Conservation (phyloP, 2,797 vertebrate genomes). For the Peromyscus eremicus region DNA sequence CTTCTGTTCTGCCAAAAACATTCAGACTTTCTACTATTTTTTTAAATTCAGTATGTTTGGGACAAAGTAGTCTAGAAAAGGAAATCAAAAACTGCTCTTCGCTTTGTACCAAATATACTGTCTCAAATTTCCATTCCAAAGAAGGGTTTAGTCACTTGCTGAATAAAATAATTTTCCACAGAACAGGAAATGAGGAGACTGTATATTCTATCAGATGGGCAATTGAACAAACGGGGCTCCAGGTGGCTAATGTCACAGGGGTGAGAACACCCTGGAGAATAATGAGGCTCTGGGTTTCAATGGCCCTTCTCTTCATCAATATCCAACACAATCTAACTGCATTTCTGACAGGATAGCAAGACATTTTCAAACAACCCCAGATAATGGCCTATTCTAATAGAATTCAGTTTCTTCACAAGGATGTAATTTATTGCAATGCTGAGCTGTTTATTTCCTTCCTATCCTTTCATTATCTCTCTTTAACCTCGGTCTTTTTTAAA, state of each 20-base stretch:
- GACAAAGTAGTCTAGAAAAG: constrained; percentile 60
- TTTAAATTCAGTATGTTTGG: constrained; percentile 47
- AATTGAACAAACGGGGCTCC: constrained; percentile 79
- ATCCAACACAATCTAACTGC: constrained; percentile 69
- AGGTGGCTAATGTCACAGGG: constrained; percentile 75
- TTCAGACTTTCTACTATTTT: constrained; percentile 5
- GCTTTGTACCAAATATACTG: constrained; percentile 62
- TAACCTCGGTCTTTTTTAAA: constrained; percentile 40
- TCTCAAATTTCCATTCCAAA: constrained; percentile 78
- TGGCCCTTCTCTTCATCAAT: constrained; percentile 70
- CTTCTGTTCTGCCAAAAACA: constrained; percentile 49
- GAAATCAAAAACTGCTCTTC: constrained; percentile 60
- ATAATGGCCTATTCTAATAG: constrained; percentile 76
- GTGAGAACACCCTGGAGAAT: constrained; percentile 70
- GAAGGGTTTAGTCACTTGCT: constrained; percentile 67
- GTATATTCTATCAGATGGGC: constrained; percentile 78
- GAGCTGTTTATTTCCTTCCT: constrained; percentile 72
- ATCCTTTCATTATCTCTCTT: constrained; percentile 74
- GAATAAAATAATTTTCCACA: constrained; percentile 79
- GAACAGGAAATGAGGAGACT: constrained; percentile 77
- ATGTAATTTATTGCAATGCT: constrained; percentile 65
- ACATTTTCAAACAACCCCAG: constrained; percentile 60
- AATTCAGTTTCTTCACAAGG: constrained; percentile 68
- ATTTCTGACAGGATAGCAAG: constrained; percentile 66
- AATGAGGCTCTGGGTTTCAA: constrained; percentile 63